Evolutionary conservation across 2,113 vertebrate species (phyloP).

Genomic region (Otolemur garnettii): DNA sequence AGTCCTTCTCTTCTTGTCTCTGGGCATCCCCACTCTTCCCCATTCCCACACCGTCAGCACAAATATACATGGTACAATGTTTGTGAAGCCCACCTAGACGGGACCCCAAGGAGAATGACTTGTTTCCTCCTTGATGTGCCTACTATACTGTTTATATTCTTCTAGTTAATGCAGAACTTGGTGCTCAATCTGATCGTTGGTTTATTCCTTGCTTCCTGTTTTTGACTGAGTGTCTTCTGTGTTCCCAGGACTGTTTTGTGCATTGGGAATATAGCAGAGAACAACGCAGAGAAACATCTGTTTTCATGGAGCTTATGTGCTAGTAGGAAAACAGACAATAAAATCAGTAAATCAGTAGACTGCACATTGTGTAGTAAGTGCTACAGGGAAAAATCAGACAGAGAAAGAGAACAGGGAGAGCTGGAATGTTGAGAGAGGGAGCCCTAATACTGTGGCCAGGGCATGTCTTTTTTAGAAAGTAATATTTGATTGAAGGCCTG

Average conservation of each 20-base stretch:
- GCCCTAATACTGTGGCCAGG: not conserved
- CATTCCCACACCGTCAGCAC: not conserved
- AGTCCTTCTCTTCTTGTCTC: not conserved
- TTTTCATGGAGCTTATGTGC: not conserved
- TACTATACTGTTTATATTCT: not conserved
- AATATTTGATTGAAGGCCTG: not conserved
- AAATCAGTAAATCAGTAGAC: not conserved
- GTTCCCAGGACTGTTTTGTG: not conserved
- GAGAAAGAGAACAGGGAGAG: not conserved
- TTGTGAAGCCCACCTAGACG: not conserved
- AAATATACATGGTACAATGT: not conserved
- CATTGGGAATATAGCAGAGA: not conserved
- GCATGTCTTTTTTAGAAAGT: not conserved
- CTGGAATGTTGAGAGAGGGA: not conserved
- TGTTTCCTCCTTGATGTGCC: not conserved
- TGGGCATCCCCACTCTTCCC: not conserved
- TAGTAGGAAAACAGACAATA: conserved; percentile 17
- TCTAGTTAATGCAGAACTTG: not conserved
- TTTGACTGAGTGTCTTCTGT: not conserved
- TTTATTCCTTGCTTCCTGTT: not conserved
- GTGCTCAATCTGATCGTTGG: not conserved
- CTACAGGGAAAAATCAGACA: not conserved
- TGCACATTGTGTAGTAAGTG: not conserved
- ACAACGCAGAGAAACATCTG: not conserved
- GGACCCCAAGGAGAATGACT: not conserved